Conservation (phyloP, 2,113 vertebrate species). For the Poeciliopsis prolifica region DNA sequence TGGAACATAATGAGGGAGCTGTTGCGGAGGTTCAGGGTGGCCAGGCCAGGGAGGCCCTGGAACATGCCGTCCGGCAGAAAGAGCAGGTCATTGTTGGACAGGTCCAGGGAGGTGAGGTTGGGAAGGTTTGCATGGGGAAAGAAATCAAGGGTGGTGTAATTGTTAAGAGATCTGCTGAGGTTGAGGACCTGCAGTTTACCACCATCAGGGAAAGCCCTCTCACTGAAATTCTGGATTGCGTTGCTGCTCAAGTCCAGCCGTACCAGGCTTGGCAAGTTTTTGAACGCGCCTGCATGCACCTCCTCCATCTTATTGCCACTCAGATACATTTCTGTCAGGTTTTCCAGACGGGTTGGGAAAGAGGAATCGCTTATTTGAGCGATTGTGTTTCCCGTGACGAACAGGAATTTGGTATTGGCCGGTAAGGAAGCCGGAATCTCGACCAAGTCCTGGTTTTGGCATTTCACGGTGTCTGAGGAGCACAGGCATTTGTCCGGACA, state of each 20-base stretch:
- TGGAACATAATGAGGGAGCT: conserved; percentile 85
- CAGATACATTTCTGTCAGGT: conserved; percentile 85
- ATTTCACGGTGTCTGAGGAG: conserved; percentile 87
- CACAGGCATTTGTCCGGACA: conserved; percentile 88
- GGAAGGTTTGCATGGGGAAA: conserved; percentile 65
- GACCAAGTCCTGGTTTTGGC: conserved; percentile 83
- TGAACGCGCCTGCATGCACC: conserved; percentile 82
- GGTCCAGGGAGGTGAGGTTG: conserved; percentile 82
- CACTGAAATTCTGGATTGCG: conserved; percentile 76
- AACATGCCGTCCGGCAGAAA: conserved; percentile 80
- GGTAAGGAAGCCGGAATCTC: conserved; percentile 84
- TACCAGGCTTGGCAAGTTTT: conserved; percentile 83
- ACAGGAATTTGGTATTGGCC: conserved; percentile 80
- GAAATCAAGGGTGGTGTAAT: conserved; percentile 63
- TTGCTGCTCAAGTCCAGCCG: conserved; percentile 91
- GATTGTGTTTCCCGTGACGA: conserved; percentile 87
- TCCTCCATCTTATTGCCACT: conserved; percentile 81
- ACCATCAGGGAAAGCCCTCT: conserved; percentile 76
- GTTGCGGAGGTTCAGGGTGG: conserved; percentile 85
- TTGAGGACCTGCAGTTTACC: conserved; percentile 81
- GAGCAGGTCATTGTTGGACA: conserved; percentile 86
- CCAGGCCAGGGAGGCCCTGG: conserved; percentile 73
- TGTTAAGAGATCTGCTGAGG: conserved; percentile 68
- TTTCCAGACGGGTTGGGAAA: conserved; percentile 79
- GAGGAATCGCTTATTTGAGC: conserved; percentile 72